Evolutionary conservation across 2,113 vertebrate genomes (phyloP), one percentile per base, ranked within the genome.

Genomic region (Ageneiosus marmoratus): DNA sequence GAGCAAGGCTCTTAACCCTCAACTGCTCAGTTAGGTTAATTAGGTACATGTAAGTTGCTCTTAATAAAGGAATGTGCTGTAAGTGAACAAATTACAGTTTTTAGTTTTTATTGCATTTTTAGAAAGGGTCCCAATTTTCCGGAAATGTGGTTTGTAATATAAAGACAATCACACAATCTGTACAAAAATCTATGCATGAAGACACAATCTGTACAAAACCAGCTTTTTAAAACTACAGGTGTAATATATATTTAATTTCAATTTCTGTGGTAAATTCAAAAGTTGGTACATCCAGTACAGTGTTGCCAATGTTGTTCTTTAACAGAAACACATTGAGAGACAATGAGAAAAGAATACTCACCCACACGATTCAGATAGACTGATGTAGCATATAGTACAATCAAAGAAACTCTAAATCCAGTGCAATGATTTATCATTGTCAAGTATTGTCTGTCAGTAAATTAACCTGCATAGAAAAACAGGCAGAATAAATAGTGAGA

Each of bases 311-410:
- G 65, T 50, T 62, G 27, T 37, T 34, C 24, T 63, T 73, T 50
- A 7, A 75, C 13, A 58, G 22, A 62, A 29, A 51, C 10, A 3
- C 22, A 27, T 3, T 7, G 12, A 46, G 5, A 72, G 24, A 32
- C 29, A 60, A 76, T 60, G 15, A 60, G 5, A 34, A 15, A 37
- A 77, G 13, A 55, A 37, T 83, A 81, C 92, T 93, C 88, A 94
- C 93, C 91, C 89, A 88, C 73, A 77, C 63, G 88, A 15, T 51
- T 89, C 12, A 88, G 85, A 55, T 72, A 88, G n/a, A 88, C 5
- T 79, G 85, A 63, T 24, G 88, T 4, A 77, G 91, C 65, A 69
- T 90, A 51, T 75, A 93, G 50, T 74, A 85, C 44, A 50, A 75
- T 44, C 83, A 89, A 32, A 72, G 85, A 84, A 34, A 87, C 83